Conservation (phyloP, 2,888 invertebrate species). For the Latheticus oryzae region DNA sequence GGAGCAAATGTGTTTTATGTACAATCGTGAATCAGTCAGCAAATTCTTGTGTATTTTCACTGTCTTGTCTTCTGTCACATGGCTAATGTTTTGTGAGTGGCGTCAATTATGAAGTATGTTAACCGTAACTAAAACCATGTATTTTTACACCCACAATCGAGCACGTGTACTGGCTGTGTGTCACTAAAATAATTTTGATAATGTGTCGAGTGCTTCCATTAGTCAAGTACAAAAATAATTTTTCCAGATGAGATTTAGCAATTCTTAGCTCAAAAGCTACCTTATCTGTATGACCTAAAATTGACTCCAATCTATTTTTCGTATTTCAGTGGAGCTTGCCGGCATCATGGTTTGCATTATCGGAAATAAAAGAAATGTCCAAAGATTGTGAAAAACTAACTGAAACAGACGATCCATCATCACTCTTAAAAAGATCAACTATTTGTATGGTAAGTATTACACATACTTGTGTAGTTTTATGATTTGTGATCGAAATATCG, state of each 20-base stretch:
- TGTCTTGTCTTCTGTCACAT: constrained; percentile 50
- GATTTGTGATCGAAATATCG: constrained; percentile 40
- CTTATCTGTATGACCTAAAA: constrained; percentile 33
- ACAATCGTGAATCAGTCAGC: constrained; percentile 36
- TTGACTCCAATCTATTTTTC: constrained; percentile 4
- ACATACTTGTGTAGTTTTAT: constrained; percentile 10
- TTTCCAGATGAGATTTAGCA: constrained; percentile 50
- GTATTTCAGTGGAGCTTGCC: constrained; percentile 66
- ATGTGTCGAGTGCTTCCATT: constrained; percentile 64
- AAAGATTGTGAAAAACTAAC: constrained; percentile 42
- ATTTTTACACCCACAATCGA: constrained; percentile 59
- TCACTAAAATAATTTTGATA: constrained; percentile 63
- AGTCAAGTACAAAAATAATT: constrained; percentile 60
- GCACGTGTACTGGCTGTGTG: constrained; percentile 59
- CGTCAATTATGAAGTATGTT: constrained; percentile 52
- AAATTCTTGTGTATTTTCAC: constrained; percentile 37
- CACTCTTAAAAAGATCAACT: constrained; percentile 37
- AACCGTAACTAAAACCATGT: constrained; percentile 55
- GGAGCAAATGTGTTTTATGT: constrained; percentile 36
- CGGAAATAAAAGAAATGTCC: constrained; percentile 52
- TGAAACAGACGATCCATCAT: constrained; percentile 6
- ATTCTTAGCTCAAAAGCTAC: constrained; percentile 46
- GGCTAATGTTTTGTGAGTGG: constrained; percentile 53
- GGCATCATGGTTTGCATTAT: constrained; percentile 65
- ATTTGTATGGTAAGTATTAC: constrained; percentile 38